These are phyloP conservation scores for Opisthocomus hoazin DNA, from an alignment of 2,113 vertebrate genomes.

Conservation along the genomic window DNA sequence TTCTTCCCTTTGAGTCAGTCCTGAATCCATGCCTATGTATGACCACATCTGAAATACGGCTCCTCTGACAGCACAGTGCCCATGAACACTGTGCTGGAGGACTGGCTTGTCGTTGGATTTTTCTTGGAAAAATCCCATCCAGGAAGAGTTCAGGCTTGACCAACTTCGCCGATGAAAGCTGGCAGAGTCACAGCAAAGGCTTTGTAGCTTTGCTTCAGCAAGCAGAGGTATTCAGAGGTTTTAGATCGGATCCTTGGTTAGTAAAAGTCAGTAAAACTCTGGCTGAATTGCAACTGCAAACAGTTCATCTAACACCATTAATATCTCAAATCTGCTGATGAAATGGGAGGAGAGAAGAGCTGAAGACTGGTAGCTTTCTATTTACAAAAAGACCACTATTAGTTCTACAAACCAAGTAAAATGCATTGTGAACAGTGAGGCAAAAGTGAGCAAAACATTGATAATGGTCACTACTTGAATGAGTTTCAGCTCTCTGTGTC, in stretches of 20 bases:
- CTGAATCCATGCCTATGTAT: background rate
- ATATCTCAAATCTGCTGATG: background rate
- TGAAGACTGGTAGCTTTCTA: background rate
- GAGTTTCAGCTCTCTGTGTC: background rate
- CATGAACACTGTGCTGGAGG: background rate
- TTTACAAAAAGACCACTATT: background rate
- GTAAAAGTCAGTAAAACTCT: background rate
- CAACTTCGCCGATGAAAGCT: background rate
- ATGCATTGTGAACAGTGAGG: background rate
- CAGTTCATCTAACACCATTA: background rate
- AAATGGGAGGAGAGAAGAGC: background rate
- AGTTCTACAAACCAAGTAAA: background rate
- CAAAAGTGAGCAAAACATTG: background rate
- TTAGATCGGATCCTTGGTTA: background rate
- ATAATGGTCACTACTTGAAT: background rate
- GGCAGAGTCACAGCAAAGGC: constrained; percentile 20
- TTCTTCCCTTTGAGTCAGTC: constrained; percentile 65
- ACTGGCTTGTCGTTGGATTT: background rate
- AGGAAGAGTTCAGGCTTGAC: background rate
- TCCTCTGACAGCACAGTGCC: background rate
- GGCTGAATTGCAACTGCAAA: background rate
- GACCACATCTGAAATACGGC: constrained; percentile 60
- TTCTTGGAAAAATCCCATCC: constrained; percentile 46
- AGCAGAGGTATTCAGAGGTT: background rate
- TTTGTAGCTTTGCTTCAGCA: constrained; percentile 40